phyloP scores from a whole-genome alignment of 1,140 invertebrate genomes.

The Dreissena polymorpha region DNA sequence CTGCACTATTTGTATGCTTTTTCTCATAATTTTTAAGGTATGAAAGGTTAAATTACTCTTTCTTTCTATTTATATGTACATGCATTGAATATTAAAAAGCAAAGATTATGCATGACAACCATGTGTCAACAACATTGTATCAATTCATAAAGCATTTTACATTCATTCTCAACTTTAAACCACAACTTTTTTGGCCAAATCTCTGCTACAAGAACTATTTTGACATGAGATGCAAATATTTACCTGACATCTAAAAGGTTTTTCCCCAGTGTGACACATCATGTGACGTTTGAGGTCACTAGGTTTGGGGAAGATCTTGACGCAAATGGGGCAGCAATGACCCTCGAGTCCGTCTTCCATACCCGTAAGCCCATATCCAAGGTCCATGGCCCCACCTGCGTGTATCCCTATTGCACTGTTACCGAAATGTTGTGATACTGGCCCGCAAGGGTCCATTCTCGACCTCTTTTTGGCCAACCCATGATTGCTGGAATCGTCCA shows the following conservation, averaged over 20 bases:
- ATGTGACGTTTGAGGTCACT: constrained; percentile 77
- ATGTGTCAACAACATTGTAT: no score
- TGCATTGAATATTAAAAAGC: no score
- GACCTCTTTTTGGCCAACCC: no score
- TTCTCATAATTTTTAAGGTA: no score
- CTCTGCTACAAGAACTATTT: not conserved
- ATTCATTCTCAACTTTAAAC: no score
- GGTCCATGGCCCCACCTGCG: not conserved
- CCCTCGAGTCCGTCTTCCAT: constrained; percentile 2
- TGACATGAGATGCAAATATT: constrained; percentile 20
- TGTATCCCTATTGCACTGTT: not conserved
- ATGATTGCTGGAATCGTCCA: no score
- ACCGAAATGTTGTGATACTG: no score
- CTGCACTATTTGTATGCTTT: not conserved
- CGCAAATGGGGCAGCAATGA: constrained; percentile 64
- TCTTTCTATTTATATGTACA: no score
- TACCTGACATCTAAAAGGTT: constrained; percentile 74
- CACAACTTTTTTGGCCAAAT: not conserved
- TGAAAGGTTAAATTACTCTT: no score
- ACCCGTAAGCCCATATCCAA: not conserved
- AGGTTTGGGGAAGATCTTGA: constrained; percentile 72
- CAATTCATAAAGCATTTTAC: no score
- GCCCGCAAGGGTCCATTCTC: no score
- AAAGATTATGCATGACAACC: no score
- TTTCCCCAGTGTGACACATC: constrained; percentile 77